Evolutionary conservation across 2,888 invertebrate species (phyloP).

Genomic region (Hydraecia micacea): DNA sequence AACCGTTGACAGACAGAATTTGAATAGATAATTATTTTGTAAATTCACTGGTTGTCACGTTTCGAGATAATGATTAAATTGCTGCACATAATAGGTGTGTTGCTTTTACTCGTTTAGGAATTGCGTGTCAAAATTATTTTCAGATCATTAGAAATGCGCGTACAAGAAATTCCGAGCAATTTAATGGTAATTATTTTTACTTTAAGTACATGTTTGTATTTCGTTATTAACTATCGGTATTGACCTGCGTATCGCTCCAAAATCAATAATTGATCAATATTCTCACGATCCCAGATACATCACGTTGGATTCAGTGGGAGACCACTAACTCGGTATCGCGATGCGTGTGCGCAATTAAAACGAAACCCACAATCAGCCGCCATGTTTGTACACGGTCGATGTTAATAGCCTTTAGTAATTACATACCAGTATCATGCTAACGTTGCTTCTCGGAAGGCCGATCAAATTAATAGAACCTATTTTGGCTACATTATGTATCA

Average conservation of each 20-base stretch:
- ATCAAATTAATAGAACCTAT: slow-evolving; percentile 89
- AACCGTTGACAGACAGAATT: slow-evolving; percentile 78
- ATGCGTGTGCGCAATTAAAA: slow-evolving; percentile 90
- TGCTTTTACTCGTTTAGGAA: slow-evolving; percentile 66
- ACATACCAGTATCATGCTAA: slow-evolving; percentile 88
- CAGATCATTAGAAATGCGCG: slow-evolving; percentile 55
- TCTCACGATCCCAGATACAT: slow-evolving; percentile 84
- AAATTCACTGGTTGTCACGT: slow-evolving; percentile 74
- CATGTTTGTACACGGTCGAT: slow-evolving; percentile 90
- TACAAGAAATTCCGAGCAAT: slow-evolving; percentile 49
- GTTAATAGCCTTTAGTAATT: slow-evolving; percentile 90
- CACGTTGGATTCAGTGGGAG: slow-evolving; percentile 81
- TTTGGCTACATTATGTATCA: slow-evolving; percentile 77
- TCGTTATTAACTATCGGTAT: slow-evolving; percentile 53
- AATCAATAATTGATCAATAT: slow-evolving; percentile 86
- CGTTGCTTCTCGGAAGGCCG: slow-evolving; percentile 89
- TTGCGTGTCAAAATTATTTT: slow-evolving; percentile 62
- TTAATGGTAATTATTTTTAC: slow-evolving; percentile 61
- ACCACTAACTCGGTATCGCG: slow-evolving; percentile 85
- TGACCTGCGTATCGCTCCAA: slow-evolving; percentile 71
- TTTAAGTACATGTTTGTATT: slow-evolving; percentile 65
- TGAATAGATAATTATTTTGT: slow-evolving; percentile 81
- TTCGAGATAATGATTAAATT: slow-evolving; percentile 68
- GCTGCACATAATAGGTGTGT: slow-evolving; percentile 58
- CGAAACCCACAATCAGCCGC: slow-evolving; percentile 90